These are phyloP conservation scores for Eriosoma lanigerum DNA, from an alignment of 1,140 invertebrate genomes.

Conservation along the genomic window DNA sequence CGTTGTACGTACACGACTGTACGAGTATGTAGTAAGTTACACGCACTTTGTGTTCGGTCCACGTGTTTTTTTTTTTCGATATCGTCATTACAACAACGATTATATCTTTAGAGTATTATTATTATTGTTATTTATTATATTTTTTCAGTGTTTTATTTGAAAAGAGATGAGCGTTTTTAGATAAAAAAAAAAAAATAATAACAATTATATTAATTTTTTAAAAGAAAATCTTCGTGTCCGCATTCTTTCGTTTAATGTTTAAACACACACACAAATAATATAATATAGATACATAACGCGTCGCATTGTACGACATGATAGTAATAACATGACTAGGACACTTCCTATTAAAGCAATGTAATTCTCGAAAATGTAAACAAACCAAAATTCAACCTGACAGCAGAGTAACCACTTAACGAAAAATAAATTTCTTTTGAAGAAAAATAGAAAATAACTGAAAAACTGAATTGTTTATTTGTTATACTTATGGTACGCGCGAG, in stretches of 20 bases:
- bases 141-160: no score
- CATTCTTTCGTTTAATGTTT: slow-evolving; percentile 2
- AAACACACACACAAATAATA: background rate
- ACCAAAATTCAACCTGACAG: no score
- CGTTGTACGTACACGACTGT: background rate
- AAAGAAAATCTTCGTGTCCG: background rate
- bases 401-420: no score
- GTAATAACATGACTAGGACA: no score
- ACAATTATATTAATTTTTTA: background rate
- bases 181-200: background rate
- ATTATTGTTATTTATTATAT: background rate
- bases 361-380: no score
- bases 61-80: background rate
- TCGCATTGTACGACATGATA: no score
- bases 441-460: no score
- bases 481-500: no score
- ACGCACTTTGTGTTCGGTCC: background rate
- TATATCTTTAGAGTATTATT: background rate
- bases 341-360: no score
- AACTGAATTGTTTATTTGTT: no score
- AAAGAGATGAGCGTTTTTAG: background rate
- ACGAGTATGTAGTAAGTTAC: background rate
- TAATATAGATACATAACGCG: no score
- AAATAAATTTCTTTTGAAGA: no score
- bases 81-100: background rate